Evolutionary conservation across 2,113 vertebrate genomes (phyloP).

Genomic region (Lycaon pictus): DNA sequence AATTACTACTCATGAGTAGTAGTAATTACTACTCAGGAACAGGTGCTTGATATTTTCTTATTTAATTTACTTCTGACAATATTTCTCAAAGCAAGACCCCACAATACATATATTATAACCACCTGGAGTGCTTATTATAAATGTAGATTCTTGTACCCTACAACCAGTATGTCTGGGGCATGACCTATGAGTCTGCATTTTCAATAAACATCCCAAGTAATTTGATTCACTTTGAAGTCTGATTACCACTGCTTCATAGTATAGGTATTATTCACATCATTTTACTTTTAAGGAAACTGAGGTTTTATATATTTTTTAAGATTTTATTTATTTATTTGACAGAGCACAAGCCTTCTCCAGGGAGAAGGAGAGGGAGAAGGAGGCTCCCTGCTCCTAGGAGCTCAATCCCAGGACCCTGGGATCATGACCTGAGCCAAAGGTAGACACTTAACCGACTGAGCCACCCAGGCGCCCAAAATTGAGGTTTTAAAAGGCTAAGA

Average conservation of each 20-base stretch:
- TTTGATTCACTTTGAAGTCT: not conserved
- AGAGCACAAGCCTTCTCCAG: too few relatives aligned
- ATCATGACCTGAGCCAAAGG: too few relatives aligned
- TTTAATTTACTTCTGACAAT: constrained; percentile 12
- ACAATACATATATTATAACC: not conserved
- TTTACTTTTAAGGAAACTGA: not conserved
- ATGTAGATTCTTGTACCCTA: not conserved
- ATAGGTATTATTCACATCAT: not conserved
- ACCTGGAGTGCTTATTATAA: not conserved
- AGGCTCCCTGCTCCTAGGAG: too few relatives aligned
- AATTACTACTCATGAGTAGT: not conserved
- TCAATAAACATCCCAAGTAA: not conserved
- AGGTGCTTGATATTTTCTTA: not conserved
- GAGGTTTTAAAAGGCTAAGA: not conserved
- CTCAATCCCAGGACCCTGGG: too few relatives aligned
- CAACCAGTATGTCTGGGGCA: not conserved
- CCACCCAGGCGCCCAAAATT: not conserved
- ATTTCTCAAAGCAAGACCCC: not conserved
- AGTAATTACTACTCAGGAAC: not conserved
- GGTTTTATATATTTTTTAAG: not conserved
- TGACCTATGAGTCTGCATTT: not conserved
- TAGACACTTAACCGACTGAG: too few relatives aligned
- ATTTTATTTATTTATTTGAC: too few relatives aligned
- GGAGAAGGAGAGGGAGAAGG: too few relatives aligned
- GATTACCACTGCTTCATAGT: constrained; percentile 14